Evolutionary conservation across 2,888 invertebrate species (phyloP), one percentile per base, ranked within the genome.

Genomic region (Cheilosia grossa): DNA sequence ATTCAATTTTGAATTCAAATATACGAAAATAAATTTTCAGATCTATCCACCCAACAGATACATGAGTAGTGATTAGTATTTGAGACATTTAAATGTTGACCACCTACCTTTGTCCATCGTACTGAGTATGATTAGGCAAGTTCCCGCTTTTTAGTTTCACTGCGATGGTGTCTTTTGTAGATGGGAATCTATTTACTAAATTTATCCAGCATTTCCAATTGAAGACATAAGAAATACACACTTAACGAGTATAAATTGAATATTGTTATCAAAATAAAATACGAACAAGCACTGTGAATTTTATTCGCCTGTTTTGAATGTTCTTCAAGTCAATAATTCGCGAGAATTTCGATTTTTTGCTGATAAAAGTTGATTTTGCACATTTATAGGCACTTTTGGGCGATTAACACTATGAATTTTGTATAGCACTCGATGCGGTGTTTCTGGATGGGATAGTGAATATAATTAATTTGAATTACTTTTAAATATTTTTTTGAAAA

Each of bases 401-500:
- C 13, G 13, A 44, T 63, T 44, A 44, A 53, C 42, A 66, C 21
- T 51, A 30, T 54, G 10, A 53, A 54, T 64, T 63, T 79, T 37
- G 24, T 58, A 44, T 33, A 27, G 0, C 21, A 13, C 21, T 13
- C 15, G 44, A 6, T 54, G 51, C 4, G 27, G 33, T 15, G 30
- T 33, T 61, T 66, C 27, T 17, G 21, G n/a, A 21, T 15, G 53
- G 19, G 13, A 24, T 27, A 51, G 30, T 3, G 17, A 40, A 56
- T 51, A 67, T 73, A 63, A 69, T 64, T 73, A 83, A 79, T 83
- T 83, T 79, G 79, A 83, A 79, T 27, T 21, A 69, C 37, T 74
- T 83, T 83, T 83, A 83, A 83, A 83, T 74, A 54, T 1, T 47
- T 80, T 81, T 85, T 85, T 85, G 80, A 85, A 85, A 81, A 69